phyloP scores from a whole-genome alignment of 2,113 vertebrate genomes.

The Mus pahari region DNA sequence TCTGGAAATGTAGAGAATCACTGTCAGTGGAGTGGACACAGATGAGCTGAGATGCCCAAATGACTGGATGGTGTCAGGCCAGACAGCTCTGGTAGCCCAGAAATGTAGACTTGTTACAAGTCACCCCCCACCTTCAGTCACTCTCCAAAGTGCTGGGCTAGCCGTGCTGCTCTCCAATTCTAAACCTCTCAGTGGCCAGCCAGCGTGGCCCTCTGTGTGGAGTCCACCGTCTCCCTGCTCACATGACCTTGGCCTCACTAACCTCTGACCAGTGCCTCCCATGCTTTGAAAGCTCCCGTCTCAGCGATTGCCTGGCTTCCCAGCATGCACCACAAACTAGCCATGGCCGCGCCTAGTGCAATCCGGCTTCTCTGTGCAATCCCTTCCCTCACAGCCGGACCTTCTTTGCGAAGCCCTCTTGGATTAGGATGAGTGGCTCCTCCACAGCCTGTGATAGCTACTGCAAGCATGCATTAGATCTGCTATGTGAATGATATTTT shows the following conservation, averaged over 20 bases:
- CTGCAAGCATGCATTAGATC: neutral
- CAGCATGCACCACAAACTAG: too few relatives aligned
- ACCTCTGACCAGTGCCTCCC: neutral
- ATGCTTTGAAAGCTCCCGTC: accelerated
- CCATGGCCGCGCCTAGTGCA: neutral
- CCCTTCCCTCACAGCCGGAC: neutral
- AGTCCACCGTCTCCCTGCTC: neutral
- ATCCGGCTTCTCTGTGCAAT: neutral
- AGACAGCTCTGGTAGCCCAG: neutral
- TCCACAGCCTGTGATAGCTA: neutral
- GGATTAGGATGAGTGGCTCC: neutral
- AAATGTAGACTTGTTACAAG: neutral
- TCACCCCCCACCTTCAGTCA: neutral
- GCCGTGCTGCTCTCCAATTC: neutral
- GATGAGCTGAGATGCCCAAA: neutral
- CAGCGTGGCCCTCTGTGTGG: neutral
- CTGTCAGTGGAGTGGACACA: neutral
- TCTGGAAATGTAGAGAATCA: neutral
- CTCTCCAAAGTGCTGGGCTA: neutral
- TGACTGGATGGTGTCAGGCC: neutral
- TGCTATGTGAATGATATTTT: neutral
- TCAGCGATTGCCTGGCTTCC: neutral
- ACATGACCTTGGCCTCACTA: neutral
- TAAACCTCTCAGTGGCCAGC: neutral
- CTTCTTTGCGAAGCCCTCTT: neutral